Base-by-base conservation (phyloP, 1,140 invertebrate species). In the Palaemon carinicauda region DNA sequence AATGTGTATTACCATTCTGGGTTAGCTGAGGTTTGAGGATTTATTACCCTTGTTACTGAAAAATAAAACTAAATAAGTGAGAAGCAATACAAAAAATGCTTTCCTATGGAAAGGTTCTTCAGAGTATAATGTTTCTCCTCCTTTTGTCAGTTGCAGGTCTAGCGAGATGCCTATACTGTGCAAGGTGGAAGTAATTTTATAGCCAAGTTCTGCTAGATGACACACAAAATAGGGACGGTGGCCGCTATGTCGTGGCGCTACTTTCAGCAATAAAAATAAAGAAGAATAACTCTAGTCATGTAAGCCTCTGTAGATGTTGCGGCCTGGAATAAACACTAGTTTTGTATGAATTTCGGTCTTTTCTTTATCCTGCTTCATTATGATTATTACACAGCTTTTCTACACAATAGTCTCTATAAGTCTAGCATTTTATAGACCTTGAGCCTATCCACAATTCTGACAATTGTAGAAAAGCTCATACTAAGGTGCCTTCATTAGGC, bases 281-380 rank as follows among this genome's bases (percentile, higher is more conserved):
- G 12, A 41, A 41, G 41, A 41, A 41, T 41, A 41, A 41, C 41
- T 41, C 12, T 41, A 41, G 41, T 41, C 41, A 41, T 73, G 60
- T 83, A 75, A 83, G 71, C 81, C 81, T 83, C 81, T 83, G 81
- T 83, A 83, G 81, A 83, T 54, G 81, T 73, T 50, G 27, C 75
- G 81, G 69, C 71, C 81, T 83, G 69, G 75, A 83, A 83, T 83
- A 83, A 83, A 83, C 81, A 83, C 71, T 83, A 83, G 81, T 83
- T 83, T 83, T 83, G 9, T 83, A 75, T 19, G 7, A 5, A 27
- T 27, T 73, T 9, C 21, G 27, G 24, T 53, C 33, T 54, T 77
- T 41, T 10, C 14, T 19, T 56, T 60, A 75, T 41, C 81, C 69
- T 54, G 4, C n/a, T 15, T 12, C n/a, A n/a, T n/a, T n/a, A n/a